Percentiles rank a stretch among this genome's conserved stretches.
These are phyloP conservation scores for Cassiopea xamachana DNA, from an alignment of 30 jellyfish, hydroid and myxozoan species.

Conservation along the genomic window DNA sequence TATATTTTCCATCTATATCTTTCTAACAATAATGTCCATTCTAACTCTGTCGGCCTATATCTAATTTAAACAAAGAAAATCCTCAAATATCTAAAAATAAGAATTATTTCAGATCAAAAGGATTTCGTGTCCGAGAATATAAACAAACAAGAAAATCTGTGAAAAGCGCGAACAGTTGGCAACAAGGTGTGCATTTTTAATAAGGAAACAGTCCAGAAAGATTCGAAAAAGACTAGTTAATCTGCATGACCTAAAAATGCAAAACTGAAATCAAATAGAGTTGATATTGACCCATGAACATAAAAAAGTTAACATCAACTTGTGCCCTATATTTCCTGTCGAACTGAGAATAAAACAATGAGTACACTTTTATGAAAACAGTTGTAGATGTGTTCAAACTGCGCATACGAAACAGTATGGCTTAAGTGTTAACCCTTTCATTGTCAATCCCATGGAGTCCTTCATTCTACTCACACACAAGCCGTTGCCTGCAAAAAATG, in stretches of 20 bases:
- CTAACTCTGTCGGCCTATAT: too few species aligned
- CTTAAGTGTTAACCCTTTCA: conserved; percentile 49
- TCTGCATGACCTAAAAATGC: conserved; percentile 8
- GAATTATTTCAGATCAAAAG: too few species aligned
- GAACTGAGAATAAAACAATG: conserved; percentile 58
- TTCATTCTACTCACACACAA: not conserved
- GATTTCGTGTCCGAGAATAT: too few species aligned
- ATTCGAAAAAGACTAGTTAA: not conserved
- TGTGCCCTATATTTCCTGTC: conserved; percentile 75
- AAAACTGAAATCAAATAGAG: not conserved
- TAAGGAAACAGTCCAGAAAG: not conserved
- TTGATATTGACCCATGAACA: conserved; percentile 52
- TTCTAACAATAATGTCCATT: too few species aligned
- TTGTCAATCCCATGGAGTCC: conserved; percentile 22
- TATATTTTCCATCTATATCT: too few species aligned
- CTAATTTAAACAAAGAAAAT: too few species aligned
- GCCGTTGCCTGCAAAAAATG: not conserved
- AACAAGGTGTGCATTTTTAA: not conserved
- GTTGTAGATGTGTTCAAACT: conserved; percentile 28
- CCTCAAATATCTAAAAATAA: too few species aligned
- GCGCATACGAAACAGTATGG: conserved; percentile 45
- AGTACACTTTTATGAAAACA: conserved; percentile 36
- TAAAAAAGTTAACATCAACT: conserved; percentile 36
- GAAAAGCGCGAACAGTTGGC: not conserved
- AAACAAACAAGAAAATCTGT: too few species aligned